A percentile compares a stretch with the other conserved stretches of the same genome.
phyloP scores from a whole-genome alignment of 2,113 vertebrate species.

The Condylura cristata region DNA sequence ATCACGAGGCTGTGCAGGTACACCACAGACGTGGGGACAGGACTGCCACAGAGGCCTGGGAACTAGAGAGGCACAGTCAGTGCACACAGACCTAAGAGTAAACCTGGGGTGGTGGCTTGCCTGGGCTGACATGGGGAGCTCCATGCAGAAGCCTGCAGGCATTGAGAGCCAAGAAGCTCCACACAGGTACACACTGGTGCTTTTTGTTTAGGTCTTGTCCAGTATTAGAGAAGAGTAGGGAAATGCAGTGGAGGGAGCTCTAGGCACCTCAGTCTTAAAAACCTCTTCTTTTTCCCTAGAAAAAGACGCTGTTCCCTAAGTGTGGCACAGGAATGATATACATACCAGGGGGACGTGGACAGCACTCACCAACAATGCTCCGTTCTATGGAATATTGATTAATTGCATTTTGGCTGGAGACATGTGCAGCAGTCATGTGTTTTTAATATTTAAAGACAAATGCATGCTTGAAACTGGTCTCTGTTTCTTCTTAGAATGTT shows the following conservation, averaged over 20 bases:
- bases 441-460: slow-evolving; percentile 75
- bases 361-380: slow-evolving; percentile 61
- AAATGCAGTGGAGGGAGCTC: background rate
- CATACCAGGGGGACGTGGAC: background rate
- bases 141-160: background rate
- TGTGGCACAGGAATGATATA: slow-evolving; percentile 81
- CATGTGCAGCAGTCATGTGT: background rate
- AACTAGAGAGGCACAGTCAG: background rate
- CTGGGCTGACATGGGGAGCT: background rate
- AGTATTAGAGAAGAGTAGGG: background rate
- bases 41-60: background rate
- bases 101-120: background rate
- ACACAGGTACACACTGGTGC: background rate
- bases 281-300: slow-evolving; percentile 71
- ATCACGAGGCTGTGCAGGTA: slow-evolving; percentile 88
- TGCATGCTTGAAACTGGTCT: slow-evolving; percentile 46
- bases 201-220: background rate
- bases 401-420: slow-evolving; percentile 49
- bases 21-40: background rate
- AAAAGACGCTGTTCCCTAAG: slow-evolving; percentile 86
- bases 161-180: background rate
- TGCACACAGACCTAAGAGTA: background rate
- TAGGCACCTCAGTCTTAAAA: background rate
- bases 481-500: slow-evolving; percentile 55
- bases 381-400: slow-evolving; percentile 77